Base-by-base conservation (phyloP, 2,888 invertebrate genomes). In the Parnassius orleans region DNA sequence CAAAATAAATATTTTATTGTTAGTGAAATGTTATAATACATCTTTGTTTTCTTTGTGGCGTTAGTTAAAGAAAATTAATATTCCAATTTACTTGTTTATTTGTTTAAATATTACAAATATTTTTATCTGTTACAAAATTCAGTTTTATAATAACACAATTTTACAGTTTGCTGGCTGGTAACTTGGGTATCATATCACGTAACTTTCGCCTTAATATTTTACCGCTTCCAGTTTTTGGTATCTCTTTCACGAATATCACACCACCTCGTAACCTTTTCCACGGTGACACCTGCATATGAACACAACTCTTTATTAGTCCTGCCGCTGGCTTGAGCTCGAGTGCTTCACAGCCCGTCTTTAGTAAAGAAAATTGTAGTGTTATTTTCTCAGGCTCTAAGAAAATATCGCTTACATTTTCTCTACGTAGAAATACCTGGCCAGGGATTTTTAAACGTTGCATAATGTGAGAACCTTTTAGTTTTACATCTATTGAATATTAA, bases 221-320 rank as follows among this genome's bases (percentile, higher is more conserved):
- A 11, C 96, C 96, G 68, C 94, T 94, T 0, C 93, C 86, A 69
- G 93, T 95, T 83, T 94, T 95, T 44, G 96, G 96, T 76, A 96
- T 95, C 66, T 92, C 92, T n/a, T 93, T 86, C 0, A 95, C 76
- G 79, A 96, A 96, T 70, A 87, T 83, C 15, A 96, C 94, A 12
- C 96, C 95, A 9, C 95, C 96, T 61, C 94, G 92, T 46, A 96
- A 84, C 72, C 92, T 92, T 81, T 96, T 97, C 77, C 95, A 95
- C 11, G 93, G 91, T 0, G 96, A 95, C 55, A 87, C 82, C 87
- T 87, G 71, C 41, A 70, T 69, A 69, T 60, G 67, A 69, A 71
- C 60, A 68, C 42, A 60, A 50, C 57, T 60, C 46, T 60, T 61
- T 59, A 63, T 59, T 61, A 63, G 61, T 59, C 33, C 59, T 54